Base-by-base conservation (phyloP, 1,140 invertebrate genomes). In the Bicyclus anynana region DNA sequence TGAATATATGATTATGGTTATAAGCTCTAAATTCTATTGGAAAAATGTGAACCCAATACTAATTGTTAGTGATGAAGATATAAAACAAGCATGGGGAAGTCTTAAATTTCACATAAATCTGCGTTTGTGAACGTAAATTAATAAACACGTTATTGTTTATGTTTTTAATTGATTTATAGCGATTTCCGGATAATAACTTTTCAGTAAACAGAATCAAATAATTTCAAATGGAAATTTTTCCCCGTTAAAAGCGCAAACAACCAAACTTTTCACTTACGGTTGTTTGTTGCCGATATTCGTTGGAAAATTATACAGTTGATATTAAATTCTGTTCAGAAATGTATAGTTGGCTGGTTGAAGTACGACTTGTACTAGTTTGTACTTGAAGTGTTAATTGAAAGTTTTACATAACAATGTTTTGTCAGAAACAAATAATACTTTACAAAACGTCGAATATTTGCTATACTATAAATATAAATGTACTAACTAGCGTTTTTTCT, bases 201-300 rank as follows among this genome's bases (percentile, higher is more conserved):
- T 63, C 65, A 70, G 67, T 68, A 68, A 65, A 63, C 67, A 74
- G 70, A 74, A 67, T 66, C 2, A 7, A 40, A 17, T 16, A 40
- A 40, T 16, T 40, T 40, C 37, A 14, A 40, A 40, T 40, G 37
- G 37, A 14, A 40, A 40, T 17, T 40, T 40, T 40, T 40, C 37
- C 17, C 37, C 5, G 59, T 40, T 58, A 33, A 44, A 57, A 57
- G 37, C 54, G 37, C 17, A 55, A 50, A 47, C 42, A 55, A 50
- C 59, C 27, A 40, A 81, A 81, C 76, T 81, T 81, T 79, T 68
- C 74, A 79, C 78, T 81, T 72, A 73, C 56, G 64, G 57, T 53
- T 71, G 59, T 68, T 72, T 74, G 68, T 63, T 68, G 60, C 59
- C 38, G 59, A 67, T 51, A 37, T 40, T 9, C 37, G 37, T 40